Evolutionary conservation across 2,113 vertebrate genomes (phyloP), one percentile per base, ranked within the genome.

Genomic region (Barnardius zonarius): DNA sequence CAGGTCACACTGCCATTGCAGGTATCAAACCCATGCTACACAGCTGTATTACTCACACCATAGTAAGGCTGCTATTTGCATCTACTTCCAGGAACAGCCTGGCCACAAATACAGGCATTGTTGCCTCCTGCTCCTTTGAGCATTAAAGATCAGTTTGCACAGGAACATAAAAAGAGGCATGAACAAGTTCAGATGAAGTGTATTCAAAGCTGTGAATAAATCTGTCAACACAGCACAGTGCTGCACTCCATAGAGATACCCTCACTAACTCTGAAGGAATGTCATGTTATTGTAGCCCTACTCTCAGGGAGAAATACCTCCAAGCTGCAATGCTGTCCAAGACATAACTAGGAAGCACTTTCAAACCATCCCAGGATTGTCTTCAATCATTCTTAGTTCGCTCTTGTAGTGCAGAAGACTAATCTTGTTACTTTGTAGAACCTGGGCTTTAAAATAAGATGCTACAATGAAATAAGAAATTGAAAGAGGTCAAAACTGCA

Each of bases 371-470:
- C 83, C 92, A 90, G 76, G 63, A 69, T 88, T 92, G 90, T 86
- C 90, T 83, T 96, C 92, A 92, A 90, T 96, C 94, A 96, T 88
- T 94, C 92, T 93, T 64, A 31, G 66, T 44, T 91, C 48, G 27
- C 63, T 88, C 72, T 37, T 59, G 54, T 66, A 80, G 72, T 59
- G 49, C 82, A 49, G 79, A 83, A 88, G 79, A 95, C 83, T 94
- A 88, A 96, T 88, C 95, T 95, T 74, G 54, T 94, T 93, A 88
- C 49, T 63, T 25, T 86, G 73, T 63, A 86, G 84, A 94, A 94
- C 61, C 43, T 72, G 20, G 17, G 79, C 79, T 92, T 92, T 95
- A 90, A 96, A 96, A 88, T 96, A 92, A 92, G 90, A 92, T 74
- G 86, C 83, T 94, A 70, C 75, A 80, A 41, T 59, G 72, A 86